Evolutionary conservation across 2,113 vertebrate genomes (phyloP), one percentile per base, ranked within the genome.

Genomic region (Colius striatus): DNA sequence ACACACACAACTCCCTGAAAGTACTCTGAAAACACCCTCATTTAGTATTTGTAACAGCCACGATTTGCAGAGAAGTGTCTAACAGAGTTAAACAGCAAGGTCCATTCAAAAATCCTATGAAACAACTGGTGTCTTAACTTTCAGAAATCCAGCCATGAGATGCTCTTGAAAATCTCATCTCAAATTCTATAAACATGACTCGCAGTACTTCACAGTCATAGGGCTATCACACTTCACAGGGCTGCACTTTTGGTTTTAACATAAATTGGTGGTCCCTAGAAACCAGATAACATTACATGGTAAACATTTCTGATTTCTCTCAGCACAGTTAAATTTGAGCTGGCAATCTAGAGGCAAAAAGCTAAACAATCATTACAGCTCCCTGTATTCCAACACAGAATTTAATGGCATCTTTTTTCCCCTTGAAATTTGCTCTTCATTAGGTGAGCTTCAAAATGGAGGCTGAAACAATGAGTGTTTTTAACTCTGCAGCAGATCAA

Each of bases 381-480:
- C 45, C 66, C 63, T 77, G 38, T 41, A 1, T 3, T 48, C 47
- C 60, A 72, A 60, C 23, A 30, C 4, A 60, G 71, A 51, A 58
- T 67, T 77, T 32, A 80, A 63, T 16, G 19, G 54, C 2, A 0
- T 12, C 8, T 11, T 85, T 81, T 90, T 79, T 34, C 63, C 75
- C 78, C 82, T 70, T 73, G 91, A 87, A 94, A 96, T 87, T 14
- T 51, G 55, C 29, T 91, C 66, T 87, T 95, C 87, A 73, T 92
- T 91, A 92, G 77, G 73, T 87, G 26, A 91, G 72, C 67, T 70
- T 48, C 60, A 55, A 77, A 85, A 95, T 7, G 53, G 91, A 67
- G 78, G 8, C 51, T 55, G 85, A 77, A 90, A 94, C 93, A 94
- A 93, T 11, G 27, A 80, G 51, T 15, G 51, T 23, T 78, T 91